Conservation (phyloP, 2,113 vertebrate genomes). For the Scomber scombrus region DNA sequence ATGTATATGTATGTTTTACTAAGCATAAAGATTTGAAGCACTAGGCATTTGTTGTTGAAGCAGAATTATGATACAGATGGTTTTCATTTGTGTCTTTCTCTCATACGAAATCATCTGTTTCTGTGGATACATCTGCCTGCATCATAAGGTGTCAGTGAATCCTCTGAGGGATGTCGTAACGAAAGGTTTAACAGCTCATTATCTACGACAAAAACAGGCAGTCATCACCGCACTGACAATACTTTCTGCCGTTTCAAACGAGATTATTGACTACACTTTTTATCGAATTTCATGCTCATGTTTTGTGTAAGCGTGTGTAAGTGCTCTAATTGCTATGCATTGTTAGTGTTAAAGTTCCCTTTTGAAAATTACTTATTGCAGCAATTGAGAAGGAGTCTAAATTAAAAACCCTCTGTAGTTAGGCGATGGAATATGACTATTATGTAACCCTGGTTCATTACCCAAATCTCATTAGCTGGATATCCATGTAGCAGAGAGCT, state of each 20-base stretch:
- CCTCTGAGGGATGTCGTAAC: neutral
- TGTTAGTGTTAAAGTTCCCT: constrained; percentile 27
- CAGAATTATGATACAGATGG: neutral
- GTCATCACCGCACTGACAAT: neutral
- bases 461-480: constrained; percentile 72
- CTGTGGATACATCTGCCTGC: neutral
- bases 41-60: neutral
- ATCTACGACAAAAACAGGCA: neutral
- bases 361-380: constrained; percentile 57
- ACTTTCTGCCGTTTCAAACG: neutral
- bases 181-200: constrained; percentile 9
- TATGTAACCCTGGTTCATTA: constrained; percentile 75
- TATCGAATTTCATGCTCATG: constrained; percentile 16
- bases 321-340: constrained; percentile 45
- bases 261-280: constrained; percentile 8
- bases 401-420: constrained; percentile 71
- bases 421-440: constrained; percentile 58
- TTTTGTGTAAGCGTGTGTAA: constrained; percentile 20
- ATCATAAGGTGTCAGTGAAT: neutral
- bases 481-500: constrained; percentile 49
- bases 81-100: no score
- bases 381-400: constrained; percentile 52
- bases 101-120: neutral
- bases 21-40: neutral
- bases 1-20: no score